phyloP scores from a whole-genome alignment of 2,113 vertebrate genomes.

The Pseudolaguvia tuberculata region DNA sequence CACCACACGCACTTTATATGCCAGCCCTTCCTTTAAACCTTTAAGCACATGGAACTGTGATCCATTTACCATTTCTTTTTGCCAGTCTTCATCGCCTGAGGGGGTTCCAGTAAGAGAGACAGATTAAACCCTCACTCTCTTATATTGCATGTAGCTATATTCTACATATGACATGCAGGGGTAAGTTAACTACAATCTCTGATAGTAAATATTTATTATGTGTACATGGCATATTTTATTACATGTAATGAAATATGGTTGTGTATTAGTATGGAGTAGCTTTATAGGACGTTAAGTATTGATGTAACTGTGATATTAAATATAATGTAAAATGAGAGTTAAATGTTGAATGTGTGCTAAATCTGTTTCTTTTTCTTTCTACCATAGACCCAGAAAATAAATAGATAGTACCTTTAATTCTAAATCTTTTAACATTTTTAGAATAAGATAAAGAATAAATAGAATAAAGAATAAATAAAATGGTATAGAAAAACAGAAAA shows the following conservation, averaged over 20 bases:
- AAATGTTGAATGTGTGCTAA: not conserved
- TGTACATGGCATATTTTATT: conserved; percentile 8
- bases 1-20: conserved; percentile 89
- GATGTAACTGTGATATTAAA: not conserved
- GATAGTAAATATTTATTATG: conserved; percentile 5
- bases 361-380: not conserved
- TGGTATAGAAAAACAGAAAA: not conserved
- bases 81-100: conserved; percentile 88
- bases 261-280: conserved; percentile 14
- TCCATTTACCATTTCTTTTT: conserved; percentile 88
- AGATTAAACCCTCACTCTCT: conserved; percentile 42
- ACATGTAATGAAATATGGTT: conserved; percentile 11
- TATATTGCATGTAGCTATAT: not conserved
- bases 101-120: conserved; percentile 68
- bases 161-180: conserved; percentile 36
- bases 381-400: not conserved
- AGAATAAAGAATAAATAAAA: not conserved
- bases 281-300: not conserved
- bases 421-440: not conserved
- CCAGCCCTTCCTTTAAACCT: conserved; percentile 85
- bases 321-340: conserved; percentile 4
- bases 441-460: not conserved
- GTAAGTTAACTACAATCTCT: conserved; percentile 13
- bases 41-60: conserved; percentile 87
- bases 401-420: not conserved